Evolutionary conservation across 2,797 vertebrate species (phyloP).

Genomic region (Acanthurus tractus): DNA sequence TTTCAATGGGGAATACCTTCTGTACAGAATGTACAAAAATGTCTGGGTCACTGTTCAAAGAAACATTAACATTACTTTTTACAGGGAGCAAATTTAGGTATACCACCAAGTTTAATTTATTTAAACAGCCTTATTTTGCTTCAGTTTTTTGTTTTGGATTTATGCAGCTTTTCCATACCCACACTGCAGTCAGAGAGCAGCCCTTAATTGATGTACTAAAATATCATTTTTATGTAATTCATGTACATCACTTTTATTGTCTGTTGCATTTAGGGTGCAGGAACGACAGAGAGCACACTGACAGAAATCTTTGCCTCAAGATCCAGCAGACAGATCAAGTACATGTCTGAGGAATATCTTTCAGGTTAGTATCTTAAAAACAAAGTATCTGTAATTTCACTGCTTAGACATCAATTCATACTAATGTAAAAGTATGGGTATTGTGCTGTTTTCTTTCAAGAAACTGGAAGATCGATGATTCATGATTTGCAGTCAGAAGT

Average conservation of each 20-base stretch:
- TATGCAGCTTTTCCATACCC: not conserved
- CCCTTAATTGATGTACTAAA: not conserved
- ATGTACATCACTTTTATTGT: slow-evolving; percentile 2
- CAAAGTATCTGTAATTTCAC: not conserved
- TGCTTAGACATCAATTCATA: not conserved
- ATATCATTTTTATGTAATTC: not conserved
- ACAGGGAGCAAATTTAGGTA: not conserved
- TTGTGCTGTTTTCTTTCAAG: slow-evolving; percentile 68
- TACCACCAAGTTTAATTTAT: not conserved
- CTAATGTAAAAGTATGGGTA: not conserved
- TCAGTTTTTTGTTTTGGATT: not conserved
- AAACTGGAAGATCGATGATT: slow-evolving; percentile 84
- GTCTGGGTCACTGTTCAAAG: not conserved
- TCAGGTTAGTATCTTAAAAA: slow-evolving; percentile 77
- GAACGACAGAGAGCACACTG: slow-evolving; percentile 88
- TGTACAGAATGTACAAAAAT: too few relatives aligned
- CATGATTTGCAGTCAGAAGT: slow-evolving; percentile 89
- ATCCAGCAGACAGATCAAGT: slow-evolving; percentile 88
- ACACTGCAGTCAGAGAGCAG: not conserved
- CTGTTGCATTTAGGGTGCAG: slow-evolving; percentile 83
- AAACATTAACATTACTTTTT: not conserved
- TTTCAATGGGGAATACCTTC: not conserved
- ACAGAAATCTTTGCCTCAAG: slow-evolving; percentile 92
- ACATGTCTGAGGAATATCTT: slow-evolving; percentile 87
- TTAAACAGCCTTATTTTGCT: not conserved